Evolutionary conservation across 2,113 vertebrate genomes (phyloP), one percentile per base, ranked within the genome.

Genomic region (Anoplopoma fimbria): DNA sequence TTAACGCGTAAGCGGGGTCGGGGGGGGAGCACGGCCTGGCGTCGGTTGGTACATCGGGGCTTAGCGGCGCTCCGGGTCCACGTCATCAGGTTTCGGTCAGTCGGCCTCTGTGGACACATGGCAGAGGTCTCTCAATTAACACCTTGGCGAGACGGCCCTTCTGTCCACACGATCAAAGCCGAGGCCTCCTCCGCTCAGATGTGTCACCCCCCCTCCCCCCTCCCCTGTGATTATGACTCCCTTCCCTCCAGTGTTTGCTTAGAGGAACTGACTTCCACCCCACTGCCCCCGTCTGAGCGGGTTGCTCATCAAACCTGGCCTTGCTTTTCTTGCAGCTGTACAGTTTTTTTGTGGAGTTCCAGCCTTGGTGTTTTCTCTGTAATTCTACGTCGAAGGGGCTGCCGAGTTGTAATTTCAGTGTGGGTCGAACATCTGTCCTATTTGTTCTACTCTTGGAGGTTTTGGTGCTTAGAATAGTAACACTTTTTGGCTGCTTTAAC

Each of bases 251-350:
- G 74, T 92, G 92, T 94, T 93, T 92, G 90, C 90, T 91, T 74
- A 78, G 90, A 88, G 89, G 47, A 92, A 93, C 93, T 83, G 78
- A 93, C 91, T 92, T 95, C 91, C 93, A 86, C 89, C 88, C 88
- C 82, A 21, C 80, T 74, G 83, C 82, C 68, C 68, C 77, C 17
- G 77, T 88, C 82, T 47, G 85, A 89, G 75, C 42, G 72, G 75
- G 73, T 83, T 83, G 78, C 81, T 68, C 63, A 29, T 90, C 86
- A 88, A 74, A 75, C 87, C 76, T 67, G 83, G 69, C 86, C 74
- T 68, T 36, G 77, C 67, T 77, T 64, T 36, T 82, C 82, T 76
- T 71, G 76, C 25, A 47, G 62, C 79, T 55, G 61, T 47, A 12
- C 58, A 51, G 69, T 63, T 47, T 70, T 53, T 73, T 58, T 57